Evolutionary conservation across 2,797 vertebrate species (phyloP), one percentile per base, ranked within the genome.

Genomic region (Cuculus canorus): DNA sequence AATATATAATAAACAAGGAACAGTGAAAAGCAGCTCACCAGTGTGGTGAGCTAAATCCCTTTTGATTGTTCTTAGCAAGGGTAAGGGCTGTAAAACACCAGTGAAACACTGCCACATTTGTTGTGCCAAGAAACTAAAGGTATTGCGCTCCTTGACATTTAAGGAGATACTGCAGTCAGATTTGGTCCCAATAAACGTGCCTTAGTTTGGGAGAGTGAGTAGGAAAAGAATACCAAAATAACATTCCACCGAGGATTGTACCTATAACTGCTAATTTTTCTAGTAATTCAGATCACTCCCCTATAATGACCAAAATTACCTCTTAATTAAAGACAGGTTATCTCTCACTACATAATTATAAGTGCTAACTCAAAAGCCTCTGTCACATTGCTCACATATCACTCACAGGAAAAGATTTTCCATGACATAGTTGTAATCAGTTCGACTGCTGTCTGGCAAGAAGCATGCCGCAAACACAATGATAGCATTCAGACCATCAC

Each of bases 361-460:
- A 90, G 45, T 56, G 82, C 75, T 66, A 95, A 95, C 82, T 90
- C 66, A 81, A 92, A 96, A 90, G 59, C 87, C 70, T 89, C 50
- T 94, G 86, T 71, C 54, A 91, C 41, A 88, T 27, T 86, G 80
- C 84, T 95, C 75, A 59, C 37, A n/a, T 80, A 96, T 93, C 89
- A 99, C 99, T 99, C 96, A 99, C 99, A 99, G 98, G 96, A 99
- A 99, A 97, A 99, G 99, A 97, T 99, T 99, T 98, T 99, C 99
- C 99, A 99, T 99, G 95, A 99, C 98, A 97, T 99, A 99, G 86
- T 99, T 98, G 97, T 99, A 99, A 97, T 99, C 99, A 47, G 98
- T 98, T 95, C 98, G 98, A 97, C 98, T 98, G 95, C 99, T 99
- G 97, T 99, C 99, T 86, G 99, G 99, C 96, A 99, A 98, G 98